phyloP scores from a whole-genome alignment of 1,140 invertebrate genomes.

The Heliconius nattereri region DNA sequence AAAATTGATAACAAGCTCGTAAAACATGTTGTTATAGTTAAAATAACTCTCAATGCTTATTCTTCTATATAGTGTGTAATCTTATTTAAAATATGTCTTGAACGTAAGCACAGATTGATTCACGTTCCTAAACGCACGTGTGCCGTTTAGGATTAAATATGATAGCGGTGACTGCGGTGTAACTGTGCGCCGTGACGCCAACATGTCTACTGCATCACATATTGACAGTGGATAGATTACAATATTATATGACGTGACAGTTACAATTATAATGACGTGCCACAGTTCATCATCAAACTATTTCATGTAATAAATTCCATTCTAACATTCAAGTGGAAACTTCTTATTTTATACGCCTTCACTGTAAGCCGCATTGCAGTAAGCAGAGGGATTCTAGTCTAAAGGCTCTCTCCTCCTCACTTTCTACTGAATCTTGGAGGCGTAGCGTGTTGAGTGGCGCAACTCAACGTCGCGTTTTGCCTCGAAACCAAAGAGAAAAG shows the following conservation, averaged over 20 bases:
- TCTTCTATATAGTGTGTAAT: background rate
- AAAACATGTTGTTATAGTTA: background rate
- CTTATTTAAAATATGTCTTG: background rate
- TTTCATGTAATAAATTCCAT: slow-evolving; percentile 34
- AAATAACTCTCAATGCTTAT: background rate
- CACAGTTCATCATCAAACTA: background rate
- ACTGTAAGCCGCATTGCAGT: too few relatives aligned
- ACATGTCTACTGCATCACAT: slow-evolving; percentile 16
- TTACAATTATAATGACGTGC: background rate
- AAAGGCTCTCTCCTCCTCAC: too few relatives aligned
- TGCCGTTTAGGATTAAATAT: background rate
- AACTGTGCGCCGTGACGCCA: slow-evolving; percentile 17
- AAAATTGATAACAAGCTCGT: background rate
- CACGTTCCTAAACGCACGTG: slow-evolving; percentile 12
- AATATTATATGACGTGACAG: slow-evolving; percentile 3
- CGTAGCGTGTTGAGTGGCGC: too few relatives aligned
- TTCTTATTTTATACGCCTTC: too few relatives aligned
- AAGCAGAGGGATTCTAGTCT: too few relatives aligned
- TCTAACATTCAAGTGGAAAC: slow-evolving; percentile 27
- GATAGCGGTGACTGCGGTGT: background rate
- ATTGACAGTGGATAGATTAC: background rate
- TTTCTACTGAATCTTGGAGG: too few relatives aligned
- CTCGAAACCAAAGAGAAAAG: too few relatives aligned
- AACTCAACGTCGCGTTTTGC: too few relatives aligned
- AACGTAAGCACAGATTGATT: slow-evolving; percentile 11